Percentiles rank a stretch among this genome's conserved stretches.
These are phyloP conservation scores for Diadromus collaris DNA, from an alignment of 2,888 invertebrate species.

Conservation along the genomic window DNA sequence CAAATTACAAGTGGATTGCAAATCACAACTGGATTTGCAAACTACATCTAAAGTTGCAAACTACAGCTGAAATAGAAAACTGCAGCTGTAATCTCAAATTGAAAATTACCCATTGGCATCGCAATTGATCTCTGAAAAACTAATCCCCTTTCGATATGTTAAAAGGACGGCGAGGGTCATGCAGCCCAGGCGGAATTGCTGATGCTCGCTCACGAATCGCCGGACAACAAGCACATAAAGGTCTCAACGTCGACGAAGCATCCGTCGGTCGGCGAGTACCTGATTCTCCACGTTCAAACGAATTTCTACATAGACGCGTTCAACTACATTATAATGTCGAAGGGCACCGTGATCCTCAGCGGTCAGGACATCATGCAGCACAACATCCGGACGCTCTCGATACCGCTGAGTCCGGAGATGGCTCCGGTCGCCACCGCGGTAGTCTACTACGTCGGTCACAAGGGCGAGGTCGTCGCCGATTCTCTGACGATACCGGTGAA, in stretches of 20 bases:
- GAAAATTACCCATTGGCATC: neutral
- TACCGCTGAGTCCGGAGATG: conserved; percentile 93
- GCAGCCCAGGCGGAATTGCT: conserved; percentile 86
- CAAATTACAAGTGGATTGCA: too few species aligned
- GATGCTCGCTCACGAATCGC: conserved; percentile 90
- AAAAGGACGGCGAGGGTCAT: conserved; percentile 84
- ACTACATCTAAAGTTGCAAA: neutral
- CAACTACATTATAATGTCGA: conserved; percentile 95
- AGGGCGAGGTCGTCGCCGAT: conserved; percentile 94
- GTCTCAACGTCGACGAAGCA: conserved; percentile 92
- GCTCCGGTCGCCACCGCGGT: conserved; percentile 95
- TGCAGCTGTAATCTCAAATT: neutral
- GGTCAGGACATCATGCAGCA: conserved; percentile 92
- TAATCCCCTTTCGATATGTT: neutral
- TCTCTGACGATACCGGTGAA: conserved; percentile 98
- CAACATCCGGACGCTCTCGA: conserved; percentile 89
- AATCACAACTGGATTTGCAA: neutral
- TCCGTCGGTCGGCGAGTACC: conserved; percentile 95
- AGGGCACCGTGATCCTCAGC: conserved; percentile 93
- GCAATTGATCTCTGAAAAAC: neutral
- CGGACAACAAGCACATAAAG: conserved; percentile 91
- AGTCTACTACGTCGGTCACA: conserved; percentile 91
- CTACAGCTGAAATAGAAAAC: neutral
- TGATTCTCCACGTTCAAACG: conserved; percentile 95
- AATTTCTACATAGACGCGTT: conserved; percentile 95